Evolutionary conservation across 2,888 invertebrate genomes (phyloP).

Genomic region (Linnaemya vulpina): DNA sequence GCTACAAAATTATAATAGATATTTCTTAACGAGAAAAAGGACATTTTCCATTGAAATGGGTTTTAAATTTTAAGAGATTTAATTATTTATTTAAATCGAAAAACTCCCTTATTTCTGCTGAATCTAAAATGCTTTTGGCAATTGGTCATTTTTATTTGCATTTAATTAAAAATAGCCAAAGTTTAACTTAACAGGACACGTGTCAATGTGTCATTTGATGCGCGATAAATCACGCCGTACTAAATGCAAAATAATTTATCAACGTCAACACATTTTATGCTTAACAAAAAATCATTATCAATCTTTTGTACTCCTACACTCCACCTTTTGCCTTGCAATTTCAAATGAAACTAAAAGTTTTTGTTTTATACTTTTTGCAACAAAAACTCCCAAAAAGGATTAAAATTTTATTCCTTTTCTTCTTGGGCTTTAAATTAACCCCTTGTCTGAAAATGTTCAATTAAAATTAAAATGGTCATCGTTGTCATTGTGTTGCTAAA

Average conservation of each 20-base stretch:
- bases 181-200: slow-evolving; percentile 76
- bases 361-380: slow-evolving; percentile 33
- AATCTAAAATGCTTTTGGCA: slow-evolving; percentile 64
- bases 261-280: slow-evolving; percentile 78
- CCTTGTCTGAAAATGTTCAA: slow-evolving; percentile 51
- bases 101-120: slow-evolving; percentile 44
- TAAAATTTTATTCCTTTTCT: slow-evolving; percentile 74
- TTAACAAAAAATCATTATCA: slow-evolving; percentile 67
- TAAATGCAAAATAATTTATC: slow-evolving; percentile 81
- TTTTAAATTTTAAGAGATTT: slow-evolving; percentile 39
- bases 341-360: slow-evolving; percentile 61
- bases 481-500: slow-evolving; percentile 46
- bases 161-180: slow-evolving; percentile 81
- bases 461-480: slow-evolving; percentile 67
- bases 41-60: slow-evolving; percentile 37
- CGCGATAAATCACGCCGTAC: slow-evolving; percentile 82
- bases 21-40: background rate
- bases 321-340: slow-evolving; percentile 12
- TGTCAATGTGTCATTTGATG: slow-evolving; percentile 79
- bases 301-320: slow-evolving; percentile 37
- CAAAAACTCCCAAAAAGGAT: slow-evolving; percentile 75
- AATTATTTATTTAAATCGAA: slow-evolving; percentile 57
- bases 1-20: slow-evolving; percentile 8
- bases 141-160: slow-evolving; percentile 82
- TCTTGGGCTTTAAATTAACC: slow-evolving; percentile 46